Evolutionary conservation across 2,888 invertebrate genomes (phyloP), one percentile per base, ranked within the genome.

Genomic region (Cabera pusaria): DNA sequence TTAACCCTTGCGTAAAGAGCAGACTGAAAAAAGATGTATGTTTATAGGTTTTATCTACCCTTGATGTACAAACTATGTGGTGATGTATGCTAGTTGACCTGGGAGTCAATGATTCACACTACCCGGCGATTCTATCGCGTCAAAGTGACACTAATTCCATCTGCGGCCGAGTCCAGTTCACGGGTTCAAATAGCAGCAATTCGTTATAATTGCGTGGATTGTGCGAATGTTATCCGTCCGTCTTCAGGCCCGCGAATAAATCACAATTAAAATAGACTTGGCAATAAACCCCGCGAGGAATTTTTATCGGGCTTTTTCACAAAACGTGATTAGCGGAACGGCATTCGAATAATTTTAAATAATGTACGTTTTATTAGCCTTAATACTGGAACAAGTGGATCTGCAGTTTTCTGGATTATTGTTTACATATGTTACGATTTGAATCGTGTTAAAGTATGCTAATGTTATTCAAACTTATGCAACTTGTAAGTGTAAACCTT

Each of bases 171-270:
- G 48, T 36, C 44, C 42, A 43, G 52, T 44, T 52, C 52, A 44
- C 47, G 37, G 44, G 52, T 44, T 52, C 52, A 55, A 46, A 44
- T 43, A 40, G 43, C 37, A 44, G 28, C 49, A 46, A 46, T 61
- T 58, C 51, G 52, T 51, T 53, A 49, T 61, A 67, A 63, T 65
- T 64, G 63, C 48, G 27, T 24, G 35, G 55, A 49, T 64, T 53
- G 52, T 32, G 35, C 50, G 56, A 47, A 29, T 54, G 29, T 54
- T 58, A 53, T 52, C 52, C 53, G 59, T 59, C 56, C 52, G 44
- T 46, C 49, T 49, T 33, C 62, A 53, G 44, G 29, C 29, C 28
- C 24, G 44, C 25, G 29, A 31, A 32, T 60, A 56, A 57, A 61
- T 66, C 56, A 58, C 52, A 57, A 57, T 58, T 53, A 48, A 50